These are phyloP conservation scores for Notothenia rossii DNA, from an alignment of 2,113 vertebrate genomes.

Conservation along the genomic window DNA sequence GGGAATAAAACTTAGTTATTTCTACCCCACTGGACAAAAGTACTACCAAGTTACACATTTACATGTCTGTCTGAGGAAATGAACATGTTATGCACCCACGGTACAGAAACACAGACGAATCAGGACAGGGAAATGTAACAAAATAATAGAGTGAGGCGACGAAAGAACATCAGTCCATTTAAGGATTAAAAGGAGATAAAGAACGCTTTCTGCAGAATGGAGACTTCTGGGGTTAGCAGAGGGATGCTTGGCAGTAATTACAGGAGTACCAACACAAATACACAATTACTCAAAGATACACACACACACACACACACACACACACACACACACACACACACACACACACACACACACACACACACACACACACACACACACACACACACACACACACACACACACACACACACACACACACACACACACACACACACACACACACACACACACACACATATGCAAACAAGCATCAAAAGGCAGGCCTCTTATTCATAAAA, in stretches of 20 bases:
- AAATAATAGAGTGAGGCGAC: background rate
- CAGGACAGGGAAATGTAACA: slow-evolving; percentile 2
- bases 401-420: slow-evolving; percentile 17
- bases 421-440: background rate
- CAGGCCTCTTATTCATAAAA: slow-evolving; percentile 33
- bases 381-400: background rate
- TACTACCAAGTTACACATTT: background rate
- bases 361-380: background rate
- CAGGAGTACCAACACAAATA: slow-evolving; percentile 16
- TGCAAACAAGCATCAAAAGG: background rate
- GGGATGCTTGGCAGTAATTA: slow-evolving; percentile 20
- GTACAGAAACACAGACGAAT: background rate
- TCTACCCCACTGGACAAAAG: background rate
- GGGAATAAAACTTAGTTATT: background rate
- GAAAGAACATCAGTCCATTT: slow-evolving; percentile 4
- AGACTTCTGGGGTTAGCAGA: slow-evolving; percentile 6
- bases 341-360: background rate
- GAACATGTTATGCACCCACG: background rate
- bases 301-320: background rate
- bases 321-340: background rate
- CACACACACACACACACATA: background rate
- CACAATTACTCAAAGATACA: background rate
- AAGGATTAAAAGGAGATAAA: slow-evolving; percentile 11
- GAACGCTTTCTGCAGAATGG: slow-evolving; percentile 23
- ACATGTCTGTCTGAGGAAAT: background rate